Evolutionary conservation across 1,140 invertebrate species (phyloP).

Genomic region (Phocides pigmalion): DNA sequence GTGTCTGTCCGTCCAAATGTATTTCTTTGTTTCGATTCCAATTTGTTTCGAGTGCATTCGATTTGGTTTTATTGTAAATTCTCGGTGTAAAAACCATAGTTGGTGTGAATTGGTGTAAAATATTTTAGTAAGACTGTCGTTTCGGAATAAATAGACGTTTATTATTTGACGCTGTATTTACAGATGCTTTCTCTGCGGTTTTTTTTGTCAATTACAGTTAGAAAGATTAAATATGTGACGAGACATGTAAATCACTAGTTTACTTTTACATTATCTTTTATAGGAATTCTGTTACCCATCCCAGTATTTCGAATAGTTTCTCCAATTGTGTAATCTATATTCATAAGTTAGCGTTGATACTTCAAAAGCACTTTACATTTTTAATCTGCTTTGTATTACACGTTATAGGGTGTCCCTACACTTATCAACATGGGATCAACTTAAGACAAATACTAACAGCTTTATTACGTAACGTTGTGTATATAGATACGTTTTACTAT

Average conservation of each 20-base stretch:
- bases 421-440: too few relatives aligned
- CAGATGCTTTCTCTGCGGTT: constrained; percentile 51
- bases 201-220: constrained; percentile 61
- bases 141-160: constrained; percentile 57
- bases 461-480: too few relatives aligned
- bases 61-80: constrained; percentile 58
- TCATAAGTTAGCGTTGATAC: constrained; percentile 7
- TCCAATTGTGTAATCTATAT: constrained; percentile 13
- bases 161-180: constrained; percentile 68
- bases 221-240: constrained; percentile 35
- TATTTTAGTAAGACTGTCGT: constrained; percentile 71
- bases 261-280: constrained; percentile 4
- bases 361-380: constrained; percentile 16
- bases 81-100: constrained; percentile 61
- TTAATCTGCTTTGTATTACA: too few relatives aligned
- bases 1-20: constrained; percentile 78
- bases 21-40: constrained; percentile 60
- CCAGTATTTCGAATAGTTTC: constrained; percentile 35
- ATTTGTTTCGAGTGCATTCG: constrained; percentile 43
- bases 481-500: too few relatives aligned
- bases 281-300: constrained; percentile 32
- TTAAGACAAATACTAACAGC: too few relatives aligned
- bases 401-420: background rate
- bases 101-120: constrained; percentile 66
- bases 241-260: constrained; percentile 5